Percentiles rank a stretch among this genome's conserved stretches.
These are phyloP conservation scores for Leptothorax acervorum DNA, from an alignment of 2,888 invertebrate species.

Conservation along the genomic window DNA sequence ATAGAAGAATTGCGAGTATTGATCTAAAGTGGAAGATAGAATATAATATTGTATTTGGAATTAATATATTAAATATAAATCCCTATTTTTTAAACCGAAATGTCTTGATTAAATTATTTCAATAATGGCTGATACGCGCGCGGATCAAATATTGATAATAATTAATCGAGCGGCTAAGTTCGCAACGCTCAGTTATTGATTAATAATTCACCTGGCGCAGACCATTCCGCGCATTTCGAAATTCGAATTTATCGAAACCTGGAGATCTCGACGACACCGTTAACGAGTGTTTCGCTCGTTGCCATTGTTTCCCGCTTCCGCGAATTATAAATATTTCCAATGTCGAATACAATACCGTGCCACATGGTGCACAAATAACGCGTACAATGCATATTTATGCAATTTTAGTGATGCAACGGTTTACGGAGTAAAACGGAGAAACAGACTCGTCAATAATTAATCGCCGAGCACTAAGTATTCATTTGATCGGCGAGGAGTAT, in stretches of 20 bases:
- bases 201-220: constrained; percentile 16
- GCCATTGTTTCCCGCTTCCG: constrained; percentile 21
- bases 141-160: constrained; percentile 37
- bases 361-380: constrained; percentile 1
- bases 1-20: too few relatives aligned
- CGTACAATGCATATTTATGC: constrained; percentile 19
- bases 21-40: not conserved
- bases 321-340: constrained; percentile 52
- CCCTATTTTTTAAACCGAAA: too few relatives aligned
- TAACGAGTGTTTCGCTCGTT: constrained; percentile 7
- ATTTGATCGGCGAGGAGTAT: not conserved
- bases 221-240: not conserved
- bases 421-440: constrained; percentile 6
- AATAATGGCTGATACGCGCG: not conserved
- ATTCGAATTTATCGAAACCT: constrained; percentile 23
- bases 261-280: constrained; percentile 11
- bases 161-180: constrained; percentile 26
- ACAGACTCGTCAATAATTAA: constrained; percentile 37
- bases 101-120: constrained; percentile 8
- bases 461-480: not conserved
- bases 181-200: constrained; percentile 12
- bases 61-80: not conserved
- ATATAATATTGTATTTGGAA: constrained; percentile 20
- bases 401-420: constrained; percentile 28
- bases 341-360: constrained; percentile 26